Evolutionary conservation across 1,140 invertebrate genomes (phyloP).

Genomic region (Tigriopus japonicus): DNA sequence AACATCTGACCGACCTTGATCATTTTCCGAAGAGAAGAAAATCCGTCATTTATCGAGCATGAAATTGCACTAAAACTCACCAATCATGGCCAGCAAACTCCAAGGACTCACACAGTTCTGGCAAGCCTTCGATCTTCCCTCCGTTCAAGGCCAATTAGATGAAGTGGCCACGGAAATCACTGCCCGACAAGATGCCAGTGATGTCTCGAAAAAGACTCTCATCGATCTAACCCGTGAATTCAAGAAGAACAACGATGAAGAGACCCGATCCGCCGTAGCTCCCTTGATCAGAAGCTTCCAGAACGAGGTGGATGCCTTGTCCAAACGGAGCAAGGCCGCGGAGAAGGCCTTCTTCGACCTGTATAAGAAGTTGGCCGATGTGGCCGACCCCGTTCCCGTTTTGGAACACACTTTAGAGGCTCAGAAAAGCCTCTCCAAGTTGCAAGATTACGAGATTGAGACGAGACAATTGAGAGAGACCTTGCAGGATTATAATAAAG

Average conservation of each 20-base stretch:
- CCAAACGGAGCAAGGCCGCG: constrained; percentile 4
- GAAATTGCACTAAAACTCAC: too few species aligned
- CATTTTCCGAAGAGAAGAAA: too few species aligned
- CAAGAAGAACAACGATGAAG: constrained; percentile 6
- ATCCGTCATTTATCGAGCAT: too few species aligned
- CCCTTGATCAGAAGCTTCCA: constrained; percentile 4
- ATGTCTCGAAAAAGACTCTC: constrained; percentile 4
- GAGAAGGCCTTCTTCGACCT: constrained; percentile 13
- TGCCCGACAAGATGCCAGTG: not conserved
- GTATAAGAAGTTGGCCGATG: constrained; percentile 2
- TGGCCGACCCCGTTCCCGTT: constrained; percentile 4
- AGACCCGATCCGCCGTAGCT: not conserved
- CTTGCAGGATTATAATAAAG: not conserved
- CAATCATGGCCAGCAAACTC: not conserved
- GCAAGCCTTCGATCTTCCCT: constrained; percentile 1
- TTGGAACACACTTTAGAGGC: not conserved
- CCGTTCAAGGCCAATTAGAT: not conserved
- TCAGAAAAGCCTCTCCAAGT: not conserved
- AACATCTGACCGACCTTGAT: too few species aligned
- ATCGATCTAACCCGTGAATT: not conserved
- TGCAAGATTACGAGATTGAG: constrained; percentile 11
- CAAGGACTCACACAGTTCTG: not conserved
- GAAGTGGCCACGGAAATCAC: constrained; percentile 7
- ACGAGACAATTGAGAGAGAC: constrained; percentile 7
- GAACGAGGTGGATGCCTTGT: constrained; percentile 7